Percentiles rank a stretch among this genome's conserved stretches.
Conservation (phyloP, 2,113 vertebrate genomes). For the Dicrurus megarhynchus region DNA sequence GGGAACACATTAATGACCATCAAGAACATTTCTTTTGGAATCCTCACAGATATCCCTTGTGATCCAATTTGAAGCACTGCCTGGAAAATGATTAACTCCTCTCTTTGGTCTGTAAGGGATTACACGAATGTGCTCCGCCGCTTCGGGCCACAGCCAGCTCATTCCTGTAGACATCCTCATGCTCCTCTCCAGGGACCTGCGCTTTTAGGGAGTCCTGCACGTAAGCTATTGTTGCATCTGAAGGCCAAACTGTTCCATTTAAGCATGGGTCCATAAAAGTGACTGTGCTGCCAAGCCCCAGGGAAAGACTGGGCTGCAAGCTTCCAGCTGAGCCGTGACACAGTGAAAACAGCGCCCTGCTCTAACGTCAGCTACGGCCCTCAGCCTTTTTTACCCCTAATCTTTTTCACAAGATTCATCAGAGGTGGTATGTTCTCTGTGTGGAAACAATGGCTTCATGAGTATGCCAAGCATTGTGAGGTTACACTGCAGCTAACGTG, state of each 20-base stretch:
- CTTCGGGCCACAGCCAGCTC: background rate
- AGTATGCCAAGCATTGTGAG: background rate
- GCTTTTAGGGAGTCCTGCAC: slow-evolving; percentile 25
- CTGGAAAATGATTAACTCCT: slow-evolving; percentile 62
- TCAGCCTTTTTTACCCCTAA: background rate
- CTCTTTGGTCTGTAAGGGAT: slow-evolving; percentile 10
- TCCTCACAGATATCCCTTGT: slow-evolving; percentile 19
- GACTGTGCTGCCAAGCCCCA: background rate
- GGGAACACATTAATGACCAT: background rate
- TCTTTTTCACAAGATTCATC: background rate
- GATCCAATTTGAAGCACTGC: slow-evolving; percentile 59
- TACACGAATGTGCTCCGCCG: background rate
- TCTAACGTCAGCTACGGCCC: fast-evolving
- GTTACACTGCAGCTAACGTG: background rate
- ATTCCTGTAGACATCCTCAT: slow-evolving; percentile 11
- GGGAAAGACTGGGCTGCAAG: background rate
- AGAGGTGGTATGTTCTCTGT: no score
- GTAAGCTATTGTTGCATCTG: slow-evolving; percentile 10
- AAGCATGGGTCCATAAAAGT: background rate
- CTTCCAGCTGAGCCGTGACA: background rate
- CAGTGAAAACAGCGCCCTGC: background rate
- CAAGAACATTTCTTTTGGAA: slow-evolving; percentile 50
- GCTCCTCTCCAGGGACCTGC: background rate
- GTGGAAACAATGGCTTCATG: background rate
- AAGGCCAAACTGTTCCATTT: slow-evolving; percentile 33